phyloP scores from a whole-genome alignment of 1,140 invertebrate genomes.

The Drosophila virilis region DNA sequence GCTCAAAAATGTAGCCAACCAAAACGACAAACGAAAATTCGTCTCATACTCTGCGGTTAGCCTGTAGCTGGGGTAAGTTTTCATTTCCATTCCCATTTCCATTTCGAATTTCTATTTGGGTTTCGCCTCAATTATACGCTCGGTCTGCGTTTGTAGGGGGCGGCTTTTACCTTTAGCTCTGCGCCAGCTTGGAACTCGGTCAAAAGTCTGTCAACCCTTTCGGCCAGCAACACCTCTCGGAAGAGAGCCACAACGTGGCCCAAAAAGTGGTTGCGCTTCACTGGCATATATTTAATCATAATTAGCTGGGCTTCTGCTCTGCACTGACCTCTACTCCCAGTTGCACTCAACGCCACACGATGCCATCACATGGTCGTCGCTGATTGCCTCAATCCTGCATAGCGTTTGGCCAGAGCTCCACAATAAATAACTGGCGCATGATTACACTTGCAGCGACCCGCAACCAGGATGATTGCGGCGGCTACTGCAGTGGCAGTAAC shows the following conservation, averaged over 20 bases:
- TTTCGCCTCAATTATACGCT: slow-evolving; percentile 71
- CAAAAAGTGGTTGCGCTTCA: slow-evolving; percentile 45
- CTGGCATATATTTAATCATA: slow-evolving; percentile 44
- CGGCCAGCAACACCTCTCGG: slow-evolving; percentile 61
- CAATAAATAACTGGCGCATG: slow-evolving; percentile 75
- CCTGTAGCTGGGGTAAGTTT: slow-evolving; percentile 15
- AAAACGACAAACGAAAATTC: slow-evolving; percentile 37
- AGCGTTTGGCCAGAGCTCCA: slow-evolving; percentile 47
- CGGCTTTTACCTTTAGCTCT: not conserved
- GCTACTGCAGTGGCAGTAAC: slow-evolving; percentile 54
- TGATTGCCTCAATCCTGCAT: slow-evolving; percentile 29
- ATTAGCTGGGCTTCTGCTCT: slow-evolving; percentile 11
- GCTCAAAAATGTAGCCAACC: slow-evolving; percentile 32
- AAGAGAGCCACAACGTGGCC: slow-evolving; percentile 6
- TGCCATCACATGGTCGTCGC: too few species aligned
- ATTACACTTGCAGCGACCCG: slow-evolving; percentile 51
- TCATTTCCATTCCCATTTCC: slow-evolving; percentile 14
- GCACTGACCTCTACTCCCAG: not conserved
- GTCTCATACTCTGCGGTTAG: slow-evolving; percentile 33
- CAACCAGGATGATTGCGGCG: slow-evolving; percentile 15
- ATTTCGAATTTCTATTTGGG: slow-evolving; percentile 38
- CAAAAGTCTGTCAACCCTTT: slow-evolving; percentile 75
- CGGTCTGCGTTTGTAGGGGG: slow-evolving; percentile 30
- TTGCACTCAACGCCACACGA: too few species aligned
- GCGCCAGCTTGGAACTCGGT: slow-evolving; percentile 59